Percentiles rank a stretch among this genome's conserved stretches.
Conservation (phyloP, 2,797 vertebrate genomes). For the Squalus acanthias region DNA sequence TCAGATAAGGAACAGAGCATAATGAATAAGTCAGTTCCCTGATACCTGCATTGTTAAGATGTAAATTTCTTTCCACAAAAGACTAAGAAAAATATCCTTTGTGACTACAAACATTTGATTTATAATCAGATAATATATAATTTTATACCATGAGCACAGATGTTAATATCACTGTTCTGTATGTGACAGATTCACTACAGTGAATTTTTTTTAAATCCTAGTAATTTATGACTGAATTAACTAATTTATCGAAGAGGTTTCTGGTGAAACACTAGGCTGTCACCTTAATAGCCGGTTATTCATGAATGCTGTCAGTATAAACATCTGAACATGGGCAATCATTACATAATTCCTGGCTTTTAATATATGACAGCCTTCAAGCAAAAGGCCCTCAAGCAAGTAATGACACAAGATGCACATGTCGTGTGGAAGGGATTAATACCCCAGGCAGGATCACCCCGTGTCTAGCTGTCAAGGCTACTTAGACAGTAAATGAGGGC, state of each 20-base stretch:
- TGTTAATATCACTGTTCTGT: not conserved
- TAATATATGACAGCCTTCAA: conserved; percentile 27
- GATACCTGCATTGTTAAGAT: not conserved
- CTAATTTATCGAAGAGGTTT: conserved; percentile 16
- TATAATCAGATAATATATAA: conserved; percentile 19
- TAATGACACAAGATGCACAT: conserved; percentile 23
- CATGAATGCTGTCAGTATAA: conserved; percentile 21
- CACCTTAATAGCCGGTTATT: conserved; percentile 21
- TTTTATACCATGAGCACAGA: conserved; percentile 19
- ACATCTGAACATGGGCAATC: conserved; percentile 8
- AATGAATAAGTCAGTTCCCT: not conserved
- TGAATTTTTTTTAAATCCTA: not conserved
- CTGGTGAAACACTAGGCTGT: conserved; percentile 23
- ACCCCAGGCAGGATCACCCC: not conserved
- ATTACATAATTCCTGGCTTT: conserved; percentile 27
- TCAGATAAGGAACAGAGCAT: conserved; percentile 2
- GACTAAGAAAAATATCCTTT: not conserved
- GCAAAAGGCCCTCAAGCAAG: conserved; percentile 19
- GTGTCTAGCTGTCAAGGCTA: not conserved
- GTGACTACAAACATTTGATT: not conserved
- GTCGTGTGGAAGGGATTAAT: conserved; percentile 30
- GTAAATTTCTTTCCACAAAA: not conserved
- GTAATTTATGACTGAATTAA: conserved; percentile 26
- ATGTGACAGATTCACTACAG: not conserved
- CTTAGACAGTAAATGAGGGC: not conserved